A percentile compares a stretch with the other conserved stretches of the same genome.
These are phyloP conservation scores for Adelphocoris suturalis DNA, from an alignment of 2,888 invertebrate genomes.

Conservation along the genomic window DNA sequence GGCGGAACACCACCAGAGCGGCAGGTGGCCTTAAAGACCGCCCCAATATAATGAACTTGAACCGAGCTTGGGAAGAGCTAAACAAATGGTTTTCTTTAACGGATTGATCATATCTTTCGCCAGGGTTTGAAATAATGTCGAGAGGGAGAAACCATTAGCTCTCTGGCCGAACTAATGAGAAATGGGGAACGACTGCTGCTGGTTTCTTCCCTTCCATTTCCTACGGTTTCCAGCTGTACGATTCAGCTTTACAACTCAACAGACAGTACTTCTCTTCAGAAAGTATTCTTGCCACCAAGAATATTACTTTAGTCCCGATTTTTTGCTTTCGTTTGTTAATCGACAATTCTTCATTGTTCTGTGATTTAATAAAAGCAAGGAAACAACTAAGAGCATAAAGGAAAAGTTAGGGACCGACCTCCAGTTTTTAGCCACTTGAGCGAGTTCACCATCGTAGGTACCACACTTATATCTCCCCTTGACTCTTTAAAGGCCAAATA, in stretches of 20 bases:
- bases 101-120: constrained; percentile 69
- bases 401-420: too few species aligned
- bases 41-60: constrained; percentile 66
- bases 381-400: too few species aligned
- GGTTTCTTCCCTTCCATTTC: not conserved
- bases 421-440: too few species aligned
- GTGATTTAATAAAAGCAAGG: too few species aligned
- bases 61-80: constrained; percentile 58
- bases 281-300: too few species aligned
- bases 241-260: not conserved
- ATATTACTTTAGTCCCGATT: too few species aligned
- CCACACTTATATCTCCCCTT: too few species aligned
- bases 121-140: constrained; percentile 66
- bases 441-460: too few species aligned
- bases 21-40: constrained; percentile 70
- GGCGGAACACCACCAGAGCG: constrained; percentile 42
- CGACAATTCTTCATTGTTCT: too few species aligned
- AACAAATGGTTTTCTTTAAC: constrained; percentile 70
- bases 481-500: too few species aligned
- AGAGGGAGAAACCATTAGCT: constrained; percentile 47
- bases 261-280: too few species aligned
- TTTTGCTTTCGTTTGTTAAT: too few species aligned
- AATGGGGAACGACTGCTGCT: constrained; percentile 32
- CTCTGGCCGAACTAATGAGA: constrained; percentile 56
- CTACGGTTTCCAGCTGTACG: not conserved